Evolutionary conservation across 2,888 invertebrate species (phyloP).

Genomic region (Mantis religiosa): DNA sequence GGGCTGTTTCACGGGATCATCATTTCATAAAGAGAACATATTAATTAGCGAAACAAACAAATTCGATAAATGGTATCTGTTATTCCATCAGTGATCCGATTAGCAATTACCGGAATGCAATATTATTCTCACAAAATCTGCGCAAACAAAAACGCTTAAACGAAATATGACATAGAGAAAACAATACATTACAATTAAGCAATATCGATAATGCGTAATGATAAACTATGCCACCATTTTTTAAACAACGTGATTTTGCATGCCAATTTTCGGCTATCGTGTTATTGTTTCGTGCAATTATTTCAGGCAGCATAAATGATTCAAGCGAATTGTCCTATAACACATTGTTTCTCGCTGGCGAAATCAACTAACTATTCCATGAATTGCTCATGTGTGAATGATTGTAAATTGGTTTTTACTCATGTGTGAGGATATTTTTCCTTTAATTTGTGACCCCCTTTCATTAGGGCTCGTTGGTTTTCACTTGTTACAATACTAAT

Average conservation of each 20-base stretch:
- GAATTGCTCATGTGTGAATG: neutral
- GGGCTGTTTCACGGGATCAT: too few relatives aligned
- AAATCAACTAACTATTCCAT: neutral
- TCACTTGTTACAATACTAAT: neutral
- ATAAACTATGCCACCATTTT: neutral
- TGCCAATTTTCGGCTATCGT: neutral
- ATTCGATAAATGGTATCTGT: neutral
- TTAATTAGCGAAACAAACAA: neutral
- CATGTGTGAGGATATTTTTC: neutral
- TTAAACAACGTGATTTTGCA: neutral
- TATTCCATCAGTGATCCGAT: neutral
- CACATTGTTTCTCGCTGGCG: neutral
- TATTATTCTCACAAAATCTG: neutral
- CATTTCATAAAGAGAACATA: too few relatives aligned
- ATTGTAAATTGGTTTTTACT: neutral
- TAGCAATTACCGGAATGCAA: neutral
- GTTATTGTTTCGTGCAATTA: neutral
- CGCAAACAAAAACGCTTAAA: neutral
- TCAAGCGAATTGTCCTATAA: neutral
- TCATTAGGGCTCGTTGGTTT: neutral
- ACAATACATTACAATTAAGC: neutral
- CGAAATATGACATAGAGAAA: neutral
- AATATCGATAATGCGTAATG: neutral
- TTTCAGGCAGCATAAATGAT: neutral
- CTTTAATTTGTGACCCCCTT: neutral